These are phyloP conservation scores for Cephalopterus ornatus DNA, from an alignment of 2,113 vertebrate genomes.

Conservation along the genomic window DNA sequence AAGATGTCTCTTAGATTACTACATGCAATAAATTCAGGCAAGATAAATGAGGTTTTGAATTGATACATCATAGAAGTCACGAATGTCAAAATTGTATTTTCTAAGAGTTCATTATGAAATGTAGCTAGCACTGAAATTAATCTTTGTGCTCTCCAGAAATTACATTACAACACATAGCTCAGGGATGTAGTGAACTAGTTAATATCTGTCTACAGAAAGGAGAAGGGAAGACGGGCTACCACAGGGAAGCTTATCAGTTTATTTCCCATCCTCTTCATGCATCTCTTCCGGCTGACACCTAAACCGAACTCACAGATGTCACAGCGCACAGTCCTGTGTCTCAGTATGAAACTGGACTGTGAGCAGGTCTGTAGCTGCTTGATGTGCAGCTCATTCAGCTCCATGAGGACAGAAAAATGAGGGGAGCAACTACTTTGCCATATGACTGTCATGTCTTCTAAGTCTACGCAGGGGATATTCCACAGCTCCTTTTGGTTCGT, in stretches of 20 bases:
- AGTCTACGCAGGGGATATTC: neutral
- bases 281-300: neutral
- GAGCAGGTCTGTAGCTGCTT: neutral
- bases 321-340: neutral
- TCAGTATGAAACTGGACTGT: neutral
- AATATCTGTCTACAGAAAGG: neutral
- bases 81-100: constrained; percentile 12
- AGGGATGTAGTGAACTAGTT: neutral
- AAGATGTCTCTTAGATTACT: neutral
- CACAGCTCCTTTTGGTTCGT: neutral
- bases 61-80: neutral
- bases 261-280: neutral
- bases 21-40: neutral
- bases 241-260: neutral
- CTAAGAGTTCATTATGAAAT: neutral
- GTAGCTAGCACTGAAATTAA: neutral
- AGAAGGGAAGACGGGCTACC: neutral
- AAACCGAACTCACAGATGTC: neutral
- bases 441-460: neutral
- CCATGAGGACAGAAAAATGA: neutral
- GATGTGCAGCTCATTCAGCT: neutral
- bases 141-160: constrained; percentile 2
- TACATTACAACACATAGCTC: neutral
- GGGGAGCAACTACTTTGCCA: neutral
- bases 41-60: neutral